Base-by-base conservation (phyloP, 2,113 vertebrate species). In the Sphyrna mokarran region DNA sequence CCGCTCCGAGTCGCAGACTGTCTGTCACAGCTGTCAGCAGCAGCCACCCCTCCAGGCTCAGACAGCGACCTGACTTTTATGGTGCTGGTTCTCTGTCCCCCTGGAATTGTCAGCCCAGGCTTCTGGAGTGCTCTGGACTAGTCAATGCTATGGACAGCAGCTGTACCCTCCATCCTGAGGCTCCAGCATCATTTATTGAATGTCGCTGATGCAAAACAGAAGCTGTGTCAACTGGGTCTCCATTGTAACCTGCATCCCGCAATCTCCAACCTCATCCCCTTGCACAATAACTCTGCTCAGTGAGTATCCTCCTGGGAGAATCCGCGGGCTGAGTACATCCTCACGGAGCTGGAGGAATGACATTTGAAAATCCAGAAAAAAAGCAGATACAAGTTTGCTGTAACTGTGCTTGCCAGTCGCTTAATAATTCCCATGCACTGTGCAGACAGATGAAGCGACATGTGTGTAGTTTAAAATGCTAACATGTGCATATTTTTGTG, bases 361-460 rank as follows among this genome's bases (percentile, higher is more conserved):
- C 80, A 83, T 37, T 83, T 83, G 80, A 20, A 43, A 40, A 43
- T 40, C 37, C 18, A 22, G 22, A 43, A 43, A 43, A 40, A 14
- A 83, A 83, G 5, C 1, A 43, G 1, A 16, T 95, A 95, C 95
- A 72, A 29, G 72, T 87, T 96, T 96, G 95, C 72, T 54, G 95
- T 96, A 96, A 96, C 96, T 96, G 95, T 83, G 3, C 6, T 72
- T 26, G 87, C 54, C 40, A 58, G 63, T 63, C 20, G 58, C 76
- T 80, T 80, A 78, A 54, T 66, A 80, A 94, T 23, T 90, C 6
- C 23, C 61, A 69, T 96, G 89, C 18, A 66, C 68, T 96, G 89
- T 96, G 95, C 96, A 95, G 43, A 96, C 96, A 95, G 96, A 96
- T 96, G 68, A 95, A 96, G 43, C 95, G 95, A 96, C 96, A 96